Conservation (phyloP, 53 echinoderm and acorn worm genomes). For the Actinopyga echinites region DNA sequence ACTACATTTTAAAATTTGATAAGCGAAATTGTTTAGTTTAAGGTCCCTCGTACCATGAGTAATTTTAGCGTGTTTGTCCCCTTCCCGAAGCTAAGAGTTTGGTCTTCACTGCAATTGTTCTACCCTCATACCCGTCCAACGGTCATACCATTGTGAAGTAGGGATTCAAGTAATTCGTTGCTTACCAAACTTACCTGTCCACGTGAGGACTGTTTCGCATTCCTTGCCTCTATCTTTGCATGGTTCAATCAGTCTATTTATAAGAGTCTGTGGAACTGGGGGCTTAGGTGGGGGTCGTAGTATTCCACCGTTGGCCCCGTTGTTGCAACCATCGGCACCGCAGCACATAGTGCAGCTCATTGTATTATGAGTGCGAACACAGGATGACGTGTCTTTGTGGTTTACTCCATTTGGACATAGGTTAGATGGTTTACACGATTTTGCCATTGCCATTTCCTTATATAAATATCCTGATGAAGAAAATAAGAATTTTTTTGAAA, state of each 20-base stretch:
- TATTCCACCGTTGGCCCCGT: conserved; percentile 66
- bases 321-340: conserved; percentile 67
- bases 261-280: conserved; percentile 77
- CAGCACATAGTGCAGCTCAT: conserved; percentile 77
- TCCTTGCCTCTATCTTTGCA: conserved; percentile 26
- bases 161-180: no score
- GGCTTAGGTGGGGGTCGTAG: conserved; percentile 85
- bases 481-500: no score
- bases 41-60: no score
- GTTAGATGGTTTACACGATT: conserved; percentile 60
- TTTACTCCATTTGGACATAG: conserved; percentile 49
- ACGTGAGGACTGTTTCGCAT: conserved; percentile 10
- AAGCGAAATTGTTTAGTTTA: no score
- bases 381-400: conserved; percentile 59
- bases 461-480: conserved; percentile 64
- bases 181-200: conserved; percentile 21
- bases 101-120: no score
- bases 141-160: no score
- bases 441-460: conserved; percentile 70
- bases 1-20: no score
- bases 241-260: conserved; percentile 58
- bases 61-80: no score
- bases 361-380: conserved; percentile 63
- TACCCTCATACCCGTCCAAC: no score
- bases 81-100: no score